Percentiles rank a stretch among this genome's conserved stretches.
These are phyloP conservation scores for Acrossocheilus wenchowensis DNA, from an alignment of 2,797 vertebrate species.

Conservation along the genomic window DNA sequence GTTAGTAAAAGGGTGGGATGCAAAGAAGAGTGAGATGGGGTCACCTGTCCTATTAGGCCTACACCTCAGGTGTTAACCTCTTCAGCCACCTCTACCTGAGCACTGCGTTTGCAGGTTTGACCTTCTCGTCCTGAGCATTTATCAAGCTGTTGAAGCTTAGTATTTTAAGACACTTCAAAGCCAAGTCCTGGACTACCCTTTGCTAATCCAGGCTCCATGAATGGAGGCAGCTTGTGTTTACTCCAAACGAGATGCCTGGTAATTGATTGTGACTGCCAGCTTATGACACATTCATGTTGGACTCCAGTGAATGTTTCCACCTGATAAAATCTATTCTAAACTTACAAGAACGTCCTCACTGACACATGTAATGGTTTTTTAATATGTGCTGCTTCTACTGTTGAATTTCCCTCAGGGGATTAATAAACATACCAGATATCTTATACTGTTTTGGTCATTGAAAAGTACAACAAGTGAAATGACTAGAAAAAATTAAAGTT, in stretches of 20 bases:
- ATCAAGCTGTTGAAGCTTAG: constrained; percentile 37
- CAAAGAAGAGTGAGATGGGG: not conserved
- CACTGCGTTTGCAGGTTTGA: constrained; percentile 3
- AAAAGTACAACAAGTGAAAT: no score
- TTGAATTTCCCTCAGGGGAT: not conserved
- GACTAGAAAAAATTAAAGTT: no score
- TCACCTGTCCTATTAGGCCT: constrained; percentile 26
- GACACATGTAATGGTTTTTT: not conserved
- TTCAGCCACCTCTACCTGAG: constrained; percentile 29
- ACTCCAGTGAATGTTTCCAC: not conserved
- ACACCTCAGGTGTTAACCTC: constrained; percentile 24
- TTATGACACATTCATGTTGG: constrained; percentile 29
- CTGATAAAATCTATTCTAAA: not conserved
- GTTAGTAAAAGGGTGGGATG: not conserved
- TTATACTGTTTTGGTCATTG: no score
- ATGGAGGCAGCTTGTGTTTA: constrained; percentile 43
- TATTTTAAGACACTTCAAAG: constrained; percentile 39
- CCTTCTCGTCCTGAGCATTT: not conserved
- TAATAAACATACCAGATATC: not conserved
- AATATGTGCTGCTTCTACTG: not conserved
- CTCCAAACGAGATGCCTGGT: constrained; percentile 24
- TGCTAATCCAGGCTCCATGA: constrained; percentile 35
- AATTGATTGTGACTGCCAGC: constrained; percentile 45
- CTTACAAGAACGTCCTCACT: not conserved
- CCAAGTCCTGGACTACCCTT: constrained; percentile 16